Base-by-base conservation (phyloP, 2,113 vertebrate species). In the Stomatorhinus ivindoensis region DNA sequence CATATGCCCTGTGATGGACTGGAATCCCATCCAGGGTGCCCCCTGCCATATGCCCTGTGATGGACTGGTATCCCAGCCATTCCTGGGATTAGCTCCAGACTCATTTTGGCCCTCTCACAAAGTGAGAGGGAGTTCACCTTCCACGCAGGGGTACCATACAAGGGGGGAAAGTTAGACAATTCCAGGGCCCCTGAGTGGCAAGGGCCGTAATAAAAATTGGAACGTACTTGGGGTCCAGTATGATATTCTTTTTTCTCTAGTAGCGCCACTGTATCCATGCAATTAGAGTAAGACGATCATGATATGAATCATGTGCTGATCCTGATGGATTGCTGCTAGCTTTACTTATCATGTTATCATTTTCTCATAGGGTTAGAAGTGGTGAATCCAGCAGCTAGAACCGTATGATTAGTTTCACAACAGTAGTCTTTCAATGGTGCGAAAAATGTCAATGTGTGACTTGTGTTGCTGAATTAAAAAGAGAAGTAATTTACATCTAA, bases 401-500 rank as follows among this genome's bases (percentile, higher is more conserved):
- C 9, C 7, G 13, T 31, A 89, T 42, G 46, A 86, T 86, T 27
- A 15, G 35, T 65, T 86, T 15, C 83, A 47, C 58, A 65, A 31
- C 83, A 69, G n/a, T 65, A 53, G 6, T 50, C 55, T 35, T 89
- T 50, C 39, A 86, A 42, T 86, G 73, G 35, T 15, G 24, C 2
- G 46, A 24, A 65, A 58, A 61, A 84, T 89, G 42, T 51, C 35
- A 73, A 19, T 35, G 83, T 61, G 48, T 88, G 50, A 91, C 65
- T 84, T 85, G 87, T 27, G 48, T 87, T 55, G 85, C 50, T 87
- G 24, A n/a, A 48, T 86, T 31, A 86, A 53, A 90, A 91, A 76
- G 46, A 89, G 51, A 83, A 51, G 82, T 46, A 47, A 69, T 76
- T 91, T 88, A 27, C 27, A 83, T 90, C 89, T 48, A 88, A 53